Conservation (phyloP, 2,797 vertebrate genomes). For the Knipowitschia caucasica region DNA sequence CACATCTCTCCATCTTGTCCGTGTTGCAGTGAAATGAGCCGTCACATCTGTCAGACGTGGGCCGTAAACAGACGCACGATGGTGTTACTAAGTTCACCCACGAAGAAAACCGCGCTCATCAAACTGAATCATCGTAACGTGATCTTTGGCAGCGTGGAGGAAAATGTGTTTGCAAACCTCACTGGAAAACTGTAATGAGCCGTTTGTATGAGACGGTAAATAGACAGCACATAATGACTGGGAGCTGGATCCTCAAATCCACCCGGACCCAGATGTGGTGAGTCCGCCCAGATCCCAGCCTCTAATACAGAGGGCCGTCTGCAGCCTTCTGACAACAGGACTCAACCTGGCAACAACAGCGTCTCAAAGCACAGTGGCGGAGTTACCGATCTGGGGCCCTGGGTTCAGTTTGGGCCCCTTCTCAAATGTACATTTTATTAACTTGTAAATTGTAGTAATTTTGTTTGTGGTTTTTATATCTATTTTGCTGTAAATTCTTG, state of each 20-base stretch:
- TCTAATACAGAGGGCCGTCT: conserved; percentile 7
- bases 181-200: conserved; percentile 33
- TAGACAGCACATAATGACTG: conserved; percentile 38
- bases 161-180: conserved; percentile 8
- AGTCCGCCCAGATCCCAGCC: conserved; percentile 24
- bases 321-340: conserved; percentile 17
- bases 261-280: conserved; percentile 40
- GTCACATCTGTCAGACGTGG: too few species aligned
- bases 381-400: too few species aligned
- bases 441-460: too few species aligned
- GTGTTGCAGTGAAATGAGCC: too few species aligned
- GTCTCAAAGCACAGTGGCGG: too few species aligned
- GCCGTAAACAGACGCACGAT: background rate
- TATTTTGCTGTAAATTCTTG: too few species aligned
- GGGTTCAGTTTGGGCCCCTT: too few species aligned
- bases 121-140: background rate
- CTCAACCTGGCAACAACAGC: background rate
- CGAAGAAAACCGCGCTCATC: background rate
- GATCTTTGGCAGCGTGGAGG: background rate
- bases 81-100: background rate
- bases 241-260: conserved; percentile 26
- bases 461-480: too few species aligned
- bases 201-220: conserved; percentile 26
- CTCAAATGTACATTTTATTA: too few species aligned
- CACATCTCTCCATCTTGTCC: too few species aligned